These are phyloP conservation scores for Serranus cabrilla DNA, from an alignment of 2,797 vertebrate species.

Conservation along the genomic window DNA sequence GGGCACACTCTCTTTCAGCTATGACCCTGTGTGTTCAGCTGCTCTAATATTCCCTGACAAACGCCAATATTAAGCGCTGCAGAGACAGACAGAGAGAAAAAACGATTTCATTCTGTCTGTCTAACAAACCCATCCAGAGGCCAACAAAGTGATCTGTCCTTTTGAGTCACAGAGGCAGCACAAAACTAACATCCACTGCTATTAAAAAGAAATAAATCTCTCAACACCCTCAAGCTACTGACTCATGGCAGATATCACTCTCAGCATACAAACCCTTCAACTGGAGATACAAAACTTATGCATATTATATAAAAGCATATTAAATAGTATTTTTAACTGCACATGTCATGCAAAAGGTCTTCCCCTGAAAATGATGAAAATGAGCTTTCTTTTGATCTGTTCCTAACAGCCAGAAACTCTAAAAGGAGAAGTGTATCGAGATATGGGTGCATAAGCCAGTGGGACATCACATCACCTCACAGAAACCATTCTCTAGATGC, in stretches of 20 bases:
- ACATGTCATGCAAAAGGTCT: background rate
- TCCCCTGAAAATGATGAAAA: conserved; percentile 15
- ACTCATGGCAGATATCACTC: conserved; percentile 45
- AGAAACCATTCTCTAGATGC: conserved; percentile 38
- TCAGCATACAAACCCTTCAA: conserved; percentile 15
- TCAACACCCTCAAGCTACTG: conserved; percentile 40
- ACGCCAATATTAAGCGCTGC: conserved; percentile 46
- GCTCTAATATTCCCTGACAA: conserved; percentile 62
- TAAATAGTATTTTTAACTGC: background rate
- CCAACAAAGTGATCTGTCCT: conserved; percentile 34
- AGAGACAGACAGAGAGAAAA: conserved; percentile 39
- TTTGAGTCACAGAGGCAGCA: conserved; percentile 47
- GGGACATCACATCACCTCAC: conserved; percentile 20
- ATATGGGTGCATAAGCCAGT: conserved; percentile 15
- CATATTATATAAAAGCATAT: conserved; percentile 1
- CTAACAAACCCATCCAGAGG: conserved; percentile 34
- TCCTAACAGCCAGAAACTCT: conserved; percentile 7
- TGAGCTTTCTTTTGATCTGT: background rate
- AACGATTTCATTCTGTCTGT: conserved; percentile 25
- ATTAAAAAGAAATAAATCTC: conserved; percentile 10
- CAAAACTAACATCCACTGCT: conserved; percentile 32
- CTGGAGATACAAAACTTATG: conserved; percentile 8
- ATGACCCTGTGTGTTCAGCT: conserved; percentile 61
- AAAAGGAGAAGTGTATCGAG: conserved; percentile 24
- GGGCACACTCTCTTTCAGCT: conserved; percentile 38